A percentile compares a stretch with the other conserved stretches of the same genome.
Evolutionary conservation across 2,888 invertebrate genomes (phyloP).

Genomic region (Automeris io): DNA sequence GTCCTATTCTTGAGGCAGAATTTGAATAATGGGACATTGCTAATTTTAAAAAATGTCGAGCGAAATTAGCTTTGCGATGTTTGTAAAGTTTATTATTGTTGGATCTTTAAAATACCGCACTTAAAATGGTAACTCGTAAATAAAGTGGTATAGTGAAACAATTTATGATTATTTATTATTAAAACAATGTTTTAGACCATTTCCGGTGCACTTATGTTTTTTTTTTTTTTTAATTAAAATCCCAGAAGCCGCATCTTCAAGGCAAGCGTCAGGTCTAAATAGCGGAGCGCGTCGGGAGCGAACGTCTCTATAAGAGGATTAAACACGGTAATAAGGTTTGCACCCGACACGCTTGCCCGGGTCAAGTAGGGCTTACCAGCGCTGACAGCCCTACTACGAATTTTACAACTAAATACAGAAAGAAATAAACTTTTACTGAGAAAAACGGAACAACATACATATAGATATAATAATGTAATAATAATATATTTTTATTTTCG

Average conservation of each 20-base stretch:
- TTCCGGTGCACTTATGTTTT: no score
- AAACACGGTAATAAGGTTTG: conserved; percentile 62
- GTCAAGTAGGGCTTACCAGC: conserved; percentile 56
- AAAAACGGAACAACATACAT: no score
- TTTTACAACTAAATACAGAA: conserved; percentile 9
- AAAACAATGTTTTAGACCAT: no score
- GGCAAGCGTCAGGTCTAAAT: conserved; percentile 5
- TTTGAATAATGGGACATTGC: conserved; percentile 1
- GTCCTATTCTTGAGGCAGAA: not conserved
- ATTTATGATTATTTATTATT: no score
- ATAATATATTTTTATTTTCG: no score
- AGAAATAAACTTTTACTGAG: no score
- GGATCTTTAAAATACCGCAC: no score
- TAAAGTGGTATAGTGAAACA: no score
- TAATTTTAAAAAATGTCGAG: not conserved
- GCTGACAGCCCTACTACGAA: conserved; percentile 7
- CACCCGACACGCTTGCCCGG: conserved; percentile 48
- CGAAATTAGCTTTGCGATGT: not conserved
- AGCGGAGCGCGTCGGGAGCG: conserved; percentile 7
- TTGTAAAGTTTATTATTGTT: no score
- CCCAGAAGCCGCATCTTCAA: not conserved
- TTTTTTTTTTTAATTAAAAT: not conserved
- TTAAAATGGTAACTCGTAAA: no score
- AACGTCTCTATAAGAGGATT: conserved; percentile 58
- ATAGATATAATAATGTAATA: no score